A percentile compares a stretch with the other conserved stretches of the same genome.
These are phyloP conservation scores for Leptinotarsa defecta DNA, from an alignment of 1,140 invertebrate genomes.

Conservation along the genomic window DNA sequence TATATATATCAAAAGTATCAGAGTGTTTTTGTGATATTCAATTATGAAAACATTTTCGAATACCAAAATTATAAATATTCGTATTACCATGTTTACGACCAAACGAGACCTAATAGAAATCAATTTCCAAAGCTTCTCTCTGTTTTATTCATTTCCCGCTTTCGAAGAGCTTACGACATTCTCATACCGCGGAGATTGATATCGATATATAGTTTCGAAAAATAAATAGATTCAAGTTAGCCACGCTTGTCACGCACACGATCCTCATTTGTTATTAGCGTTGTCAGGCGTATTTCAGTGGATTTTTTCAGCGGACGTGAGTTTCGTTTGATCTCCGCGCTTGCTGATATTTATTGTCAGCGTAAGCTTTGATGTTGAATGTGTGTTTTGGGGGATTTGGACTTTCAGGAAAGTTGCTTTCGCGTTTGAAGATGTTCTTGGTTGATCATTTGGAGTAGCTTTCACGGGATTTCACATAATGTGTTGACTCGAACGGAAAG, in stretches of 20 bases:
- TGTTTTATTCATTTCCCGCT: not conserved
- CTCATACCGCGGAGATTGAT: not conserved
- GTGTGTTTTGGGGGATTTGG: not conserved
- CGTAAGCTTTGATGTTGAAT: slow-evolving; percentile 11
- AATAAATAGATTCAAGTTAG: slow-evolving; percentile 9
- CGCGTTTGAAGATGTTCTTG: no score
- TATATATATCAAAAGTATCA: no score
- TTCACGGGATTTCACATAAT: no score
- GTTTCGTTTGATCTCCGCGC: not conserved
- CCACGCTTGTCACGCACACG: slow-evolving; percentile 23
- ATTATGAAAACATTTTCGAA: no score
- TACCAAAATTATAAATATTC: no score
- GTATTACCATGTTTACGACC: no score
- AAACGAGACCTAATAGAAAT: no score
- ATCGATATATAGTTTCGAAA: not conserved
- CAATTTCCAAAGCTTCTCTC: not conserved
- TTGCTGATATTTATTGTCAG: slow-evolving; percentile 4
- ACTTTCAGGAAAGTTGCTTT: no score
- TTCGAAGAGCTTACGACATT: not conserved
- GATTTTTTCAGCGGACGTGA: slow-evolving; percentile 16
- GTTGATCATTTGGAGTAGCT: no score
- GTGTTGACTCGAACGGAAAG: no score
- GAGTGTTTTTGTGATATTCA: no score
- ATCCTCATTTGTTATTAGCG: slow-evolving; percentile 20
- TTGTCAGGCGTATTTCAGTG: slow-evolving; percentile 18